A percentile compares a stretch with the other conserved stretches of the same genome.
Evolutionary conservation across 2,888 invertebrate genomes (phyloP).

Genomic region (Drosophila diplacantha): DNA sequence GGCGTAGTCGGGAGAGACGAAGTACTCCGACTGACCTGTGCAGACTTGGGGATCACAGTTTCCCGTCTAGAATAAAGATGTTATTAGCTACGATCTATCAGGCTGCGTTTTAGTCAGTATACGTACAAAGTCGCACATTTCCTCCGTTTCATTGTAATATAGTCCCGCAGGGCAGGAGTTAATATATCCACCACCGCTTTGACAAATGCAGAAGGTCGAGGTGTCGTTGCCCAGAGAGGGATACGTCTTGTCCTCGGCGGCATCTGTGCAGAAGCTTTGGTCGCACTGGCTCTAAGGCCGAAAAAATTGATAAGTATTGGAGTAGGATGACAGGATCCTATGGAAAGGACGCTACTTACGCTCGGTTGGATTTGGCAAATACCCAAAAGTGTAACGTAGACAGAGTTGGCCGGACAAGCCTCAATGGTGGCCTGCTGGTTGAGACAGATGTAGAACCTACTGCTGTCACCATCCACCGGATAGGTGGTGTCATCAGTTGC

Average conservation of each 20-base stretch:
- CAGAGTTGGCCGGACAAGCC: slow-evolving; percentile 38
- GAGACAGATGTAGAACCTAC: slow-evolving; percentile 58
- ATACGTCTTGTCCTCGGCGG: slow-evolving; percentile 15
- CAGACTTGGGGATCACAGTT: slow-evolving; percentile 68
- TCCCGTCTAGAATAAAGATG: slow-evolving; percentile 50
- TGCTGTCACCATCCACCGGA: slow-evolving; percentile 49
- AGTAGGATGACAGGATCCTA: neutral
- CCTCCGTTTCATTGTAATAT: slow-evolving; percentile 25
- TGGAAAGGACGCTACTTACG: slow-evolving; percentile 48
- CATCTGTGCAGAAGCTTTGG: slow-evolving; percentile 38
- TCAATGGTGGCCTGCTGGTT: slow-evolving; percentile 38
- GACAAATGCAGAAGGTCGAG: slow-evolving; percentile 60
- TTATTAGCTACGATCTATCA: neutral
- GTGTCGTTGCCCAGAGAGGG: slow-evolving; percentile 46
- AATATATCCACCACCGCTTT: slow-evolving; percentile 46
- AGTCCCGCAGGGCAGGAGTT: slow-evolving; percentile 49
- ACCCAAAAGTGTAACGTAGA: slow-evolving; percentile 14
- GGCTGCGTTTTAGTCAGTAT: neutral
- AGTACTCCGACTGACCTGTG: slow-evolving; percentile 38
- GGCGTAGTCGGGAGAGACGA: slow-evolving; percentile 44
- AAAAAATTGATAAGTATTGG: too few species aligned
- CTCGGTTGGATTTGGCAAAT: slow-evolving; percentile 56
- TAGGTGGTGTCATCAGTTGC: slow-evolving; percentile 45
- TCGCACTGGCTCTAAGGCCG: slow-evolving; percentile 54
- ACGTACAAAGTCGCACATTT: slow-evolving; percentile 60